phyloP scores from a whole-genome alignment of 2,888 invertebrate genomes.

The Meiosimyza decipiens region DNA sequence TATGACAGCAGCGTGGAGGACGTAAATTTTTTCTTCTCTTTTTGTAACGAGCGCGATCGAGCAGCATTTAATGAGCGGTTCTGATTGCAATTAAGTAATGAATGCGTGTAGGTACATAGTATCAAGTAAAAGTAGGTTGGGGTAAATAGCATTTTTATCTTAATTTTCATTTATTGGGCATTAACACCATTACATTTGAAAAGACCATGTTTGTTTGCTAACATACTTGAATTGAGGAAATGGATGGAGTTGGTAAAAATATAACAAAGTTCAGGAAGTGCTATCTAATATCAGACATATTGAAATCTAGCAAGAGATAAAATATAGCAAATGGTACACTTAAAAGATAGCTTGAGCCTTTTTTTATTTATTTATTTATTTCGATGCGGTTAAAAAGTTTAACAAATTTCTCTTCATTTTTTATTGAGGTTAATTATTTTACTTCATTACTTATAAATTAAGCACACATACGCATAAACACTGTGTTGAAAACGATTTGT shows the following conservation, averaged over 20 bases:
- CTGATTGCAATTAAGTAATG: constrained; percentile 7
- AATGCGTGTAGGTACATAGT: neutral
- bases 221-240: no score
- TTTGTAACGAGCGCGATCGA: constrained; percentile 10
- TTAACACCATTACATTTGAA: neutral
- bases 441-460: neutral
- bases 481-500: neutral
- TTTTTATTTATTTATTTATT: no score
- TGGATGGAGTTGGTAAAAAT: no score
- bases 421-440: constrained; percentile 19
- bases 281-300: no score
- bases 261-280: no score
- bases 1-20: constrained; percentile 16
- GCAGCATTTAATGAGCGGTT: constrained; percentile 4
- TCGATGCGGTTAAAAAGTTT: neutral
- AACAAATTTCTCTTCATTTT: neutral
- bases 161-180: neutral
- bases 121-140: neutral
- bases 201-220: neutral
- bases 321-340: no score
- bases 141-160: neutral
- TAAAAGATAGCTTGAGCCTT: no score
- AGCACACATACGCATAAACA: neutral
- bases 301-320: no score
- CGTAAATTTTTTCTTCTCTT: neutral